Conservation (phyloP, 2,888 invertebrate species). For the Dryadula phaetusa region DNA sequence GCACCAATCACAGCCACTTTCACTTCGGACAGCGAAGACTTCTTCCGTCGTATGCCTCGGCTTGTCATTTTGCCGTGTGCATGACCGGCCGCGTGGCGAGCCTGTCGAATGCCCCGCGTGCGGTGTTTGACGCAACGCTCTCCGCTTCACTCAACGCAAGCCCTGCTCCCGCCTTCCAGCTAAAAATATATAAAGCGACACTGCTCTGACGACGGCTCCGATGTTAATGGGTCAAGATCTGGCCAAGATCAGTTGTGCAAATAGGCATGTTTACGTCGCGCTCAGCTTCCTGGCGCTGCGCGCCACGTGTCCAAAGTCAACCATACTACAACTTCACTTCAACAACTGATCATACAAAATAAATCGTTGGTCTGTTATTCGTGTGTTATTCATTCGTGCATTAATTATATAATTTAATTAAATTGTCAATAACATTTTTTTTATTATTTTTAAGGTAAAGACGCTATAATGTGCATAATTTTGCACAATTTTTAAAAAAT, state of each 20-base stretch:
- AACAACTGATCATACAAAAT: background rate
- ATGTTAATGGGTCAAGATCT: conserved; percentile 84
- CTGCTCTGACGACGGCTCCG: conserved; percentile 75
- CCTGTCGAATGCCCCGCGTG: conserved; percentile 57
- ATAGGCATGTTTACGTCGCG: conserved; percentile 74
- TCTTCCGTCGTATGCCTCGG: conserved; percentile 93
- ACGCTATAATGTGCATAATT: too few species aligned
- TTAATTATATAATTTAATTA: background rate
- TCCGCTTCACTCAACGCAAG: conserved; percentile 59
- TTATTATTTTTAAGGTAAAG: too few species aligned
- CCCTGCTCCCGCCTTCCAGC: conserved; percentile 66
- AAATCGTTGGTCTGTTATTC: background rate
- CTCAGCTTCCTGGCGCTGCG: conserved; percentile 63
- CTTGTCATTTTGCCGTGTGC: conserved; percentile 85
- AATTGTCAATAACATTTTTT: too few species aligned
- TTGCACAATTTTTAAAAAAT: too few species aligned
- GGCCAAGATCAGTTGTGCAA: conserved; percentile 81
- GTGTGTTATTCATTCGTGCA: background rate
- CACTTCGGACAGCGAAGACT: conserved; percentile 94
- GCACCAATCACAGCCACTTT: conserved; percentile 96
- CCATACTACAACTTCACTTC: conserved; percentile 21
- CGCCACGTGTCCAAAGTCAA: conserved; percentile 59
- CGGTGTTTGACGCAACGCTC: conserved; percentile 52
- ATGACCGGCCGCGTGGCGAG: conserved; percentile 52
- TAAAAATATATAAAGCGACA: conserved; percentile 80